Conservation (phyloP, 2,888 invertebrate species). For the Diloba caeruleocephala region DNA sequence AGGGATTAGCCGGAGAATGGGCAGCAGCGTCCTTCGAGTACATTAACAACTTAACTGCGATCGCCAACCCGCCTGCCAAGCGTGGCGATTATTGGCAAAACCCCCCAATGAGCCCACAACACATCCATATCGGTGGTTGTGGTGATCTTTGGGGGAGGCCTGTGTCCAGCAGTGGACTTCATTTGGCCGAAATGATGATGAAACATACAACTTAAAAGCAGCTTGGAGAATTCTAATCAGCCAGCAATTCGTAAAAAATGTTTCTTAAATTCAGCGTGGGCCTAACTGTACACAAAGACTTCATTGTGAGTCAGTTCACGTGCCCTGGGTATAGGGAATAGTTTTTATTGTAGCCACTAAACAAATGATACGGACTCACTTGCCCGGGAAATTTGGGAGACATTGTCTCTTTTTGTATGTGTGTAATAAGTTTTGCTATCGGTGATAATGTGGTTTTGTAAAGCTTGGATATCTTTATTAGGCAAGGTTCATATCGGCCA, state of each 20-base stretch:
- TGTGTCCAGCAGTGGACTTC: too few relatives aligned
- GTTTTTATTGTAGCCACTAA: constrained; percentile 34
- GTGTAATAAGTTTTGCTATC: constrained; percentile 3
- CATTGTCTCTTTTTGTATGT: constrained; percentile 6
- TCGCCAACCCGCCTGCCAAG: too few relatives aligned
- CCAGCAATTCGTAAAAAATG: neutral
- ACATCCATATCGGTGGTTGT: too few relatives aligned
- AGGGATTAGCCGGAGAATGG: too few relatives aligned
- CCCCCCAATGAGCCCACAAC: too few relatives aligned
- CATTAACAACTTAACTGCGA: too few relatives aligned
- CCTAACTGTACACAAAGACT: neutral
- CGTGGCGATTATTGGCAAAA: too few relatives aligned
- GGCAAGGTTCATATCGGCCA: too few relatives aligned
- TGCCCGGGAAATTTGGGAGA: constrained; percentile 21
- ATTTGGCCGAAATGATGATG: too few relatives aligned
- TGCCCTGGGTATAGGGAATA: constrained; percentile 8
- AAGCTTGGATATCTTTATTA: too few relatives aligned
- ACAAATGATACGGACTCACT: constrained; percentile 33
- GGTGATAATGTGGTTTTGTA: neutral
- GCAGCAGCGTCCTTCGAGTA: too few relatives aligned
- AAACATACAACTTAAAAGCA: neutral
- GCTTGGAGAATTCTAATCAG: constrained; percentile 17
- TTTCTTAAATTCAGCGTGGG: constrained; percentile 10
- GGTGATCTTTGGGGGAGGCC: too few relatives aligned
- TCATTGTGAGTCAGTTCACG: constrained; percentile 36